A percentile compares a stretch with the other conserved stretches of the same genome.
These are phyloP conservation scores for Rhynchopsitta pachyrhyncha DNA, from an alignment of 2,113 vertebrate species.

Conservation along the genomic window DNA sequence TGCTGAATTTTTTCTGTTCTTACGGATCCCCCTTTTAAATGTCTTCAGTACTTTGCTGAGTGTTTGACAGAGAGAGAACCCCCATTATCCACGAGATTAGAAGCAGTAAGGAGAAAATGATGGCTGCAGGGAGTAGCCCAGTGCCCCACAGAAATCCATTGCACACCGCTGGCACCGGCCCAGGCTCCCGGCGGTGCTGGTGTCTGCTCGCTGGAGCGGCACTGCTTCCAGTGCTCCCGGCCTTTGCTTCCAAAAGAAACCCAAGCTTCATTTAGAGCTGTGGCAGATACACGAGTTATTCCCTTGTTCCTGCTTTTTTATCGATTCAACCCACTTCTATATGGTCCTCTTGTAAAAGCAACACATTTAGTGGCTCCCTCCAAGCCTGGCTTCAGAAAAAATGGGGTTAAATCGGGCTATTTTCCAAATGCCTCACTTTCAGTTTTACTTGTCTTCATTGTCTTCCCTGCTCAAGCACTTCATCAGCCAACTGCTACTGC, in stretches of 20 bases:
- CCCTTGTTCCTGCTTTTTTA: background rate
- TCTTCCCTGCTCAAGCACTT: conserved; percentile 9
- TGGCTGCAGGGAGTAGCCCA: background rate
- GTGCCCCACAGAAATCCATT: background rate
- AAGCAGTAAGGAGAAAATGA: background rate
- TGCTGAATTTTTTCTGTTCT: background rate
- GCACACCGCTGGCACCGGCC: accelerated
- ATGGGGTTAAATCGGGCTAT: background rate
- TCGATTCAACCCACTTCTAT: background rate
- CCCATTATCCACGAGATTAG: background rate
- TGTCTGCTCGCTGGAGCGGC: background rate
- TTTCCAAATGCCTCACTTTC: conserved; percentile 32
- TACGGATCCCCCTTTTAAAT: background rate
- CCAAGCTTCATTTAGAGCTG: background rate
- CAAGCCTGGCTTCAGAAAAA: background rate
- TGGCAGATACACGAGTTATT: background rate
- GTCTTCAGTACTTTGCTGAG: background rate
- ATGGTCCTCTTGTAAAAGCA: background rate
- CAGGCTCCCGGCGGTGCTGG: background rate
- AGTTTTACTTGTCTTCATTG: conserved; percentile 44
- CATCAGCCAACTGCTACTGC: conserved; percentile 32
- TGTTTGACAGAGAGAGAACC: background rate
- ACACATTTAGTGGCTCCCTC: background rate
- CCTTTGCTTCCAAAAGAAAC: background rate
- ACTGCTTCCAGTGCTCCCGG: background rate